phyloP scores from a whole-genome alignment of 2,888 invertebrate species.

The Cryptocephalus primarius region DNA sequence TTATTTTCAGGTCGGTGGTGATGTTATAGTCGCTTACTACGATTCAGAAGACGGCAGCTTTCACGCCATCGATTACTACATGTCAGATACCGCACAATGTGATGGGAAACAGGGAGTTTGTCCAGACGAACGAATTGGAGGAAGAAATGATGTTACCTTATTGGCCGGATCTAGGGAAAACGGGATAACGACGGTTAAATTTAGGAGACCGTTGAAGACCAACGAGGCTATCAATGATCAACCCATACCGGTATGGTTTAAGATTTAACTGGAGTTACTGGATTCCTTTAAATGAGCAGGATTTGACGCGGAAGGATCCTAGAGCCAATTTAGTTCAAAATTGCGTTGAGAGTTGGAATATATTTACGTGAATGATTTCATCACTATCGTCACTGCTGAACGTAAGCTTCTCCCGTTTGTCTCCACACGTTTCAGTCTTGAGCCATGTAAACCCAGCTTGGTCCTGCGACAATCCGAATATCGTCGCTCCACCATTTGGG shows the following conservation, averaged over 20 bases:
- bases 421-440: background rate
- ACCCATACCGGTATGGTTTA: constrained; percentile 23
- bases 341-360: too few relatives aligned
- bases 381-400: background rate
- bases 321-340: too few relatives aligned
- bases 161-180: constrained; percentile 67
- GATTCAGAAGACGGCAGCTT: constrained; percentile 50
- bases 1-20: constrained; percentile 49
- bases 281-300: constrained; percentile 42
- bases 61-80: constrained; percentile 73
- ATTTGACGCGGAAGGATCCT: too few relatives aligned
- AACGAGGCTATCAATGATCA: constrained; percentile 61
- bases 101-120: constrained; percentile 77
- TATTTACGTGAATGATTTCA: too few relatives aligned
- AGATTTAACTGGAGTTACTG: constrained; percentile 59
- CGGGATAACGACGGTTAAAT: constrained; percentile 72
- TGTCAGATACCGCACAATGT: constrained; percentile 71
- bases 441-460: background rate
- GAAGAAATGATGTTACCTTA: constrained; percentile 51
- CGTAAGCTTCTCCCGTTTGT: background rate
- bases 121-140: constrained; percentile 68
- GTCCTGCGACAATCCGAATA: background rate
- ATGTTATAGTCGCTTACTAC: constrained; percentile 74
- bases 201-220: constrained; percentile 73
- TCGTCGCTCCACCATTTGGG: background rate